Base-by-base conservation (phyloP, 2,888 invertebrate genomes). In the Drosophila ezoana region DNA sequence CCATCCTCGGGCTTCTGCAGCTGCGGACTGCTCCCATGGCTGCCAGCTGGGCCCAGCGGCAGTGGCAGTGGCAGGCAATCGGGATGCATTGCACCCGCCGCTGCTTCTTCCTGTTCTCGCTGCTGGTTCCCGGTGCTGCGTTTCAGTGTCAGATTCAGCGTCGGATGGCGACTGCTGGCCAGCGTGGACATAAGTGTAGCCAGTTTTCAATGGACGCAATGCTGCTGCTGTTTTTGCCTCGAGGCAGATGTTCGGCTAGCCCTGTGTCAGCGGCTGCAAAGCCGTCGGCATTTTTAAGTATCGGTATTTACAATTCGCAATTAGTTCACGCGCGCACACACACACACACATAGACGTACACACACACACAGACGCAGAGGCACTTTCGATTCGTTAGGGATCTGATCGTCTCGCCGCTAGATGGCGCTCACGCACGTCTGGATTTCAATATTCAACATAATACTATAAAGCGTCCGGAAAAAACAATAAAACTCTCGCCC, bases 41-140 rank as follows among this genome's bases (percentile, higher is more conserved):
- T 82, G 23, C 64, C 76, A 5, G 57, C 61, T 8, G 69, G 32
- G 3, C 59, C 69, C 76, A 90, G 85, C 71, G 91, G 80, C 80
- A 90, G 86, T 77, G 91, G 84, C 81, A 90, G 10, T 14, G 86
- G 81, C 79, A 91, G 70, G 66, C 90, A 91, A 79, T 92, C 92
- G 71, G 92, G 91, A 90, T 92, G 92, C 92, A 91, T 91, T 66
- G 78, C 53, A 43, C 11, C 54, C 64, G 37, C 53, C 58, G 44
- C 8, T 41, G 11, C 54, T 20, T n/a, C 38, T 32, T 33, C 38
- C 45, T 52, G 48, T 28, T 56, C 11, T 43, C 13, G 58, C 53
- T 38, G 45, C 58, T 61, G 59, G 63, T 49, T 66, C 35, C 48
- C 47, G 58, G 14, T 40, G 64, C 47, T 64, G 41, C 60, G 58